Evolutionary conservation across 2,113 vertebrate species (phyloP).

Genomic region (Thalassoma bifasciatum): DNA sequence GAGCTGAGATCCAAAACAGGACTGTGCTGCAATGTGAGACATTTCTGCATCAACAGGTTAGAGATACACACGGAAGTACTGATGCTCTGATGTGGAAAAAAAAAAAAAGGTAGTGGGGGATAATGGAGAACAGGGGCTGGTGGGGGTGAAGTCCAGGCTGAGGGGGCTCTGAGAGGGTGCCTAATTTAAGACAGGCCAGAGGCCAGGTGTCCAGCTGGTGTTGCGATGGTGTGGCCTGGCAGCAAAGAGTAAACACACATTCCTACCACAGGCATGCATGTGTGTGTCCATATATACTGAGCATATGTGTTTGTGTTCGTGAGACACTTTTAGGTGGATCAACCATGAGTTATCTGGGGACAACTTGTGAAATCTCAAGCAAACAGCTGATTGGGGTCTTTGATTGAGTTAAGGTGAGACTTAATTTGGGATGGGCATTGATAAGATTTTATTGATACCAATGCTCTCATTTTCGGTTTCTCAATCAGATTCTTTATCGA

Average conservation of each 20-base stretch:
- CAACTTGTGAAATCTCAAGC: not conserved
- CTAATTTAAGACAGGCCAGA: constrained; percentile 60
- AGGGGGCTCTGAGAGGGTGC: constrained; percentile 3
- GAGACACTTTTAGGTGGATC: not conserved
- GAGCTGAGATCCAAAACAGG: not conserved
- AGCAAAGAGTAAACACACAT: constrained; percentile 52
- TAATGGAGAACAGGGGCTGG: not conserved
- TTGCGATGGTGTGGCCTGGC: constrained; percentile 14
- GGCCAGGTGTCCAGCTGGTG: constrained; percentile 54
- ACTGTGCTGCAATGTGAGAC: not conserved
- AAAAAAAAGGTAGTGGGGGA: not conserved
- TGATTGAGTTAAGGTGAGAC: too few species aligned
- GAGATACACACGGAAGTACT: not conserved
- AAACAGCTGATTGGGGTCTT: not conserved
- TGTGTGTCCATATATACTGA: constrained; percentile 2
- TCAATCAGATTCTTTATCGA: too few species aligned
- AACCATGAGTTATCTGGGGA: not conserved
- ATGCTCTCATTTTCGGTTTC: too few species aligned
- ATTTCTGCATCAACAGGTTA: not conserved
- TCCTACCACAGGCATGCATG: constrained; percentile 27
- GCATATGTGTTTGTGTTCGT: constrained; percentile 6
- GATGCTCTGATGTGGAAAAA: too few species aligned
- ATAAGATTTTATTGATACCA: too few species aligned
- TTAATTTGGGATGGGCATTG: too few species aligned
- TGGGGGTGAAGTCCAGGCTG: not conserved